A percentile compares a stretch with the other conserved stretches of the same genome.
phyloP scores from a whole-genome alignment of 2,113 vertebrate species.

The Percina caprodes region DNA sequence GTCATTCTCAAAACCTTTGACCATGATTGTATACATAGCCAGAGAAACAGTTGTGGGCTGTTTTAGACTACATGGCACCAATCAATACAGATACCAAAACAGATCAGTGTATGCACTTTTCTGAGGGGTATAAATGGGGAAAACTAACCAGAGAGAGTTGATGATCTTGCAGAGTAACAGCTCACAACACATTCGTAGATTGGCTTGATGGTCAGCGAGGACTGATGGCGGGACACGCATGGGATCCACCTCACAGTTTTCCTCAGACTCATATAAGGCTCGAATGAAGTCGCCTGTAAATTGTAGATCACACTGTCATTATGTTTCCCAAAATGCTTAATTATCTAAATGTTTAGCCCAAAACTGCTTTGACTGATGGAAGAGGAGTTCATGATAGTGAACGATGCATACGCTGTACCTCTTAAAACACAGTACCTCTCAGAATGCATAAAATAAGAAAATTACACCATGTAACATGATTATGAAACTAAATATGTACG shows the following conservation, averaged over 20 bases:
- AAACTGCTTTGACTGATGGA: neutral
- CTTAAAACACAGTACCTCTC: neutral
- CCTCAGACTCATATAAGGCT: constrained; percentile 96
- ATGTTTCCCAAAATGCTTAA: constrained; percentile 4
- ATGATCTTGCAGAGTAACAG: constrained; percentile 98
- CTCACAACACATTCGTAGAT: constrained; percentile 98
- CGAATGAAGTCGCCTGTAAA: constrained; percentile 96
- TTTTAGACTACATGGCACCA: too few relatives aligned
- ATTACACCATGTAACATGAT: neutral
- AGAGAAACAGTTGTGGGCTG: neutral
- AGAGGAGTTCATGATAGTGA: neutral
- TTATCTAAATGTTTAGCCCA: neutral
- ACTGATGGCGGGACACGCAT: constrained; percentile 94
- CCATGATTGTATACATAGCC: too few relatives aligned
- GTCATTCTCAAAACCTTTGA: too few relatives aligned
- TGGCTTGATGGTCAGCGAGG: constrained; percentile 95
- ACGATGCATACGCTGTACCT: too few relatives aligned
- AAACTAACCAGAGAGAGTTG: constrained; percentile 92
- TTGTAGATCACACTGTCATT: neutral
- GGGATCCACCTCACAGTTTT: constrained; percentile 98
- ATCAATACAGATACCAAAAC: neutral
- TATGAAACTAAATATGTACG: neutral
- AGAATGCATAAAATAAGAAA: neutral
- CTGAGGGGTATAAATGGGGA: neutral
- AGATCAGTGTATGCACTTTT: neutral